Evolutionary conservation across 2,888 invertebrate species (phyloP).

Genomic region (Atethmia centrago): DNA sequence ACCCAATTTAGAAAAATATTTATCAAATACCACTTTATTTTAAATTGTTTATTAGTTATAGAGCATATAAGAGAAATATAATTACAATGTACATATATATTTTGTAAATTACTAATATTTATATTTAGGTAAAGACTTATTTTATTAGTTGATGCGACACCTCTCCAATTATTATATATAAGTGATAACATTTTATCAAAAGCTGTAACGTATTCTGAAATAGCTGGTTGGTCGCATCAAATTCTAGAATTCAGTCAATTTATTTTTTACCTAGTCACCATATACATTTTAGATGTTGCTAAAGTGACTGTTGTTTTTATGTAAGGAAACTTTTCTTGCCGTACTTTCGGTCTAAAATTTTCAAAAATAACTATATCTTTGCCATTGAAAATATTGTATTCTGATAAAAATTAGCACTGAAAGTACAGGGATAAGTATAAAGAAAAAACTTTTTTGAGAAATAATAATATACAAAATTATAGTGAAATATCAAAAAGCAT

Average conservation of each 20-base stretch:
- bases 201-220: neutral
- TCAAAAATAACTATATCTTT: conserved; percentile 13
- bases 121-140: conserved; percentile 46
- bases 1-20: conserved; percentile 12
- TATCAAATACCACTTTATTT: conserved; percentile 16
- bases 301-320: conserved; percentile 47
- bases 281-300: conserved; percentile 45
- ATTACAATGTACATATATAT: conserved; percentile 63
- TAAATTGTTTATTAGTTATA: conserved; percentile 21
- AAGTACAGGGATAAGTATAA: conserved; percentile 62
- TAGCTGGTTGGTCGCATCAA: conserved; percentile 50
- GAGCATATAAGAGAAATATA: conserved; percentile 33
- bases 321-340: conserved; percentile 5
- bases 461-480: conserved; percentile 6
- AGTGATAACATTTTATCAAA: conserved; percentile 21
- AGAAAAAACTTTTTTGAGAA: conserved; percentile 14
- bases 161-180: conserved; percentile 1
- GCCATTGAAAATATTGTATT: conserved; percentile 29
- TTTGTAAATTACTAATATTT: conserved; percentile 58
- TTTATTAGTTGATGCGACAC: conserved; percentile 54
- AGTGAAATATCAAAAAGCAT: conserved; percentile 13
- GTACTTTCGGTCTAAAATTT: conserved; percentile 10
- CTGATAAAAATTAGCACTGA: conserved; percentile 47
- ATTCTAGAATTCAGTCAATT: conserved; percentile 40
- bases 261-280: conserved; percentile 68